Base-by-base conservation (phyloP, 2,888 invertebrate species). In the Zygogramma bicolorata region DNA sequence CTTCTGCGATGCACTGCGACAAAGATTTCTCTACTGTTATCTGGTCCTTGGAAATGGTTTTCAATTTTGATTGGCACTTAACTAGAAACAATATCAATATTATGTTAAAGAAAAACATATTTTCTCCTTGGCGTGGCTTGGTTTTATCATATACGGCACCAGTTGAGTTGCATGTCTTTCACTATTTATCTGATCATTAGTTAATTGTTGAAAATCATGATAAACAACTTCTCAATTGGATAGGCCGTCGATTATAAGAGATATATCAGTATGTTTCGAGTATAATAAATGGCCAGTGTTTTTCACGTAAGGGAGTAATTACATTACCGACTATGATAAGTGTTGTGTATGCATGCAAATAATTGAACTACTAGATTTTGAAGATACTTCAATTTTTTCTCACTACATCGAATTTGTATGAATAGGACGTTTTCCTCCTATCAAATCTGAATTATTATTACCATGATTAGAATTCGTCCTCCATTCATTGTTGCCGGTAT, bases 1-100 rank as follows among this genome's bases (percentile, higher is more conserved):
- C 71, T 18, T 38, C 59, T 4, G 67, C 15, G 3, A 75, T 40
- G 40, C 75, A 75, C 46, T 71, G 67, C 6, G 66, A 68, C 4
- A 75, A 53, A 34, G 73, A 74, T 60, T 60, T n/a, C 13, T 61
- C n/a, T 6, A 61, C 18, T 29, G 68, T 58, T n/a, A 68, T 59
- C 6, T 68, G 25, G 20, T 60, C 27, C 42, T 22, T 46, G 15
- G 60, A 27, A 1, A 65, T 27, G 10, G 49, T 49, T 38, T 65
- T 20, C 3, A 72, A 7, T 57, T 68, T 65, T n/a, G 59, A 59
- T 4, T 58, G 53, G 57, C 61, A 70, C 46, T 20, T 1, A 10
- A 46, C 46, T 10, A 18, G 8, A 46, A 46, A 46, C 20, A 38
- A 4, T 3, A 46, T 10, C 46, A 46, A 18, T 8, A 46, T 46